These are phyloP conservation scores for Maniola jurtina DNA, from an alignment of 1,140 invertebrate genomes.

Conservation along the genomic window DNA sequence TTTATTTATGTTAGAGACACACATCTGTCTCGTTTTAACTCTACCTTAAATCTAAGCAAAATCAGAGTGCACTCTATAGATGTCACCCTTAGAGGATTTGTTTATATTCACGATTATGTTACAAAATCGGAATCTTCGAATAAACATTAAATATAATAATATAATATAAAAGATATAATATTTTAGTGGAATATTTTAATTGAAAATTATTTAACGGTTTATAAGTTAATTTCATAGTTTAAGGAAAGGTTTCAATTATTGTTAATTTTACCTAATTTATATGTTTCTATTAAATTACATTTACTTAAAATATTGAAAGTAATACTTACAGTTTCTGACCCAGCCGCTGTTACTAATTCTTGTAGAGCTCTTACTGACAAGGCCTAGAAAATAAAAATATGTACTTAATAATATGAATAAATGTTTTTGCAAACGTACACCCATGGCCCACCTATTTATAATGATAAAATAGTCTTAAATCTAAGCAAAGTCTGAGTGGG, in stretches of 20 bases:
- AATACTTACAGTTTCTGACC: conserved; percentile 90
- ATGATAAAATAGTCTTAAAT: not conserved
- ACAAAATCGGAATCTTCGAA: conserved; percentile 19
- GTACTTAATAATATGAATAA: not conserved
- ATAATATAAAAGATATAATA: conserved; percentile 4
- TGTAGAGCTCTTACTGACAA: conserved; percentile 98
- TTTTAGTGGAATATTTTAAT: conserved; percentile 44
- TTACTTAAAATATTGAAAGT: conserved; percentile 9
- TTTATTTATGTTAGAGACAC: too few species aligned
- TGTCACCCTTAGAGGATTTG: too few species aligned
- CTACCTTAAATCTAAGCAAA: too few species aligned
- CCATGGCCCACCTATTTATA: too few species aligned
- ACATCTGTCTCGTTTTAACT: too few species aligned
- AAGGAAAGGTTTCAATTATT: conserved; percentile 38
- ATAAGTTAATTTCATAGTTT: conserved; percentile 27
- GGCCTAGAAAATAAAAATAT: conserved; percentile 84
- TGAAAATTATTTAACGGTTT: conserved; percentile 58
- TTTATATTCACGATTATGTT: too few species aligned
- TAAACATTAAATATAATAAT: conserved; percentile 2
- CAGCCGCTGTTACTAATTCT: conserved; percentile 96
- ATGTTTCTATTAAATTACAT: conserved; percentile 5
- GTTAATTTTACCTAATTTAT: conserved; percentile 50
- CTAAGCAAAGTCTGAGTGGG: too few species aligned
- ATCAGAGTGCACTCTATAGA: too few species aligned
- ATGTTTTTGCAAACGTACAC: too few species aligned